Evolutionary conservation across 2,797 vertebrate species (phyloP).

Genomic region (Myotis daubentonii): DNA sequence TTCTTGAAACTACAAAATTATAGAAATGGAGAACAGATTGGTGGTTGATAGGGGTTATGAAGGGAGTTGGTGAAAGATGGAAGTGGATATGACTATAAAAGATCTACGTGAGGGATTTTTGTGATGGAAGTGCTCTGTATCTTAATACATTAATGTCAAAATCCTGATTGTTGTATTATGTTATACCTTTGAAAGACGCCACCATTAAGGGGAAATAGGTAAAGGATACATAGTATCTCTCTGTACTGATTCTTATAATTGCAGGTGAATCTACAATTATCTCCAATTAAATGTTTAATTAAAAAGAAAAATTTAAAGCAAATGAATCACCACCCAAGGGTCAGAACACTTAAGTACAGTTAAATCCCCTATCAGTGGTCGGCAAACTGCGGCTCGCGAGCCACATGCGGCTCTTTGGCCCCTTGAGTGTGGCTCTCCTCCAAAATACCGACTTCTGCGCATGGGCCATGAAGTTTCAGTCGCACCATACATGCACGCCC

Average conservation of each 20-base stretch:
- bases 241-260: conserved; percentile 20
- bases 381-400: too few species aligned
- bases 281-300: conserved; percentile 24
- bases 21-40: background rate
- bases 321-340: background rate
- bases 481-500: too few species aligned
- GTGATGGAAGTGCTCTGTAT: background rate
- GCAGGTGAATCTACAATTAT: background rate
- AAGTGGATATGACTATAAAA: background rate
- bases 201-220: background rate
- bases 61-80: background rate
- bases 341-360: conserved; percentile 14
- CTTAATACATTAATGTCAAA: background rate
- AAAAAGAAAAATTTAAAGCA: background rate
- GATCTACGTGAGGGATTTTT: background rate
- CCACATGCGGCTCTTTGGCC: too few species aligned
- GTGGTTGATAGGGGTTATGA: background rate
- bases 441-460: too few species aligned
- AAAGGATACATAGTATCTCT: background rate
- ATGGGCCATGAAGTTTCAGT: too few species aligned
- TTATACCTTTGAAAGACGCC: background rate
- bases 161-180: background rate
- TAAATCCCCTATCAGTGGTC: background rate
- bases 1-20: conserved; percentile 21
- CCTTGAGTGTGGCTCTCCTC: too few species aligned